Conservation (phyloP, 2,113 vertebrate species). For the Microtus montanus region DNA sequence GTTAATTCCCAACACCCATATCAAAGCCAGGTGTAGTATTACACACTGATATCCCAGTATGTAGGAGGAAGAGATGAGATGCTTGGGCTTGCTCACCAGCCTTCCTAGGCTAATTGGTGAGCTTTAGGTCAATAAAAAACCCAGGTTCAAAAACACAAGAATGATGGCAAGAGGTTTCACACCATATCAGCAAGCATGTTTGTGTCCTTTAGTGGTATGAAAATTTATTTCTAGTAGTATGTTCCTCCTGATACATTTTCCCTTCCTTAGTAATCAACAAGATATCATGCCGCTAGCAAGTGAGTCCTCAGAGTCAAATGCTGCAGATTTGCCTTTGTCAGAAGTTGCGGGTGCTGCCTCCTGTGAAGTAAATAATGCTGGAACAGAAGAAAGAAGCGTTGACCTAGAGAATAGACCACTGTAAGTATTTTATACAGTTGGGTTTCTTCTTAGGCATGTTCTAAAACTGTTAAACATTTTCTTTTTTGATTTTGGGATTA, state of each 20-base stretch:
- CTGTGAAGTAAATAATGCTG: constrained; percentile 22
- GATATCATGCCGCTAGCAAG: not conserved
- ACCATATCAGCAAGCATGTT: not conserved
- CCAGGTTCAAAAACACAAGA: not conserved
- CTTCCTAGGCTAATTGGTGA: not conserved
- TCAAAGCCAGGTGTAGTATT: not conserved
- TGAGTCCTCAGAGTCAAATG: constrained; percentile 38
- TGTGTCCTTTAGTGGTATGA: not conserved
- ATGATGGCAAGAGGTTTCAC: not conserved
- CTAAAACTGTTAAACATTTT: not conserved
- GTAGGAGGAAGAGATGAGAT: not conserved
- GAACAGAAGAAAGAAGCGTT: constrained; percentile 54
- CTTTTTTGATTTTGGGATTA: not conserved
- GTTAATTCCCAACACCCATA: not conserved
- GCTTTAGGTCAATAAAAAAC: not conserved
- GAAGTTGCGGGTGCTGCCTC: not conserved
- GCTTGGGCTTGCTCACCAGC: not conserved
- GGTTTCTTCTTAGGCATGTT: constrained; percentile 2
- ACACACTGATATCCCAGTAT: not conserved
- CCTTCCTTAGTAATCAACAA: constrained; percentile 73
- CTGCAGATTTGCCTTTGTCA: constrained; percentile 6
- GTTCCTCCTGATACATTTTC: not conserved
- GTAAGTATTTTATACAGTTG: constrained; percentile 79
- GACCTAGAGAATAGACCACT: constrained; percentile 60
- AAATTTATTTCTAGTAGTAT: not conserved